A percentile compares a stretch with the other conserved stretches of the same genome.
Evolutionary conservation across 1,140 invertebrate genomes (phyloP).

Genomic region (Drosophila parvula): DNA sequence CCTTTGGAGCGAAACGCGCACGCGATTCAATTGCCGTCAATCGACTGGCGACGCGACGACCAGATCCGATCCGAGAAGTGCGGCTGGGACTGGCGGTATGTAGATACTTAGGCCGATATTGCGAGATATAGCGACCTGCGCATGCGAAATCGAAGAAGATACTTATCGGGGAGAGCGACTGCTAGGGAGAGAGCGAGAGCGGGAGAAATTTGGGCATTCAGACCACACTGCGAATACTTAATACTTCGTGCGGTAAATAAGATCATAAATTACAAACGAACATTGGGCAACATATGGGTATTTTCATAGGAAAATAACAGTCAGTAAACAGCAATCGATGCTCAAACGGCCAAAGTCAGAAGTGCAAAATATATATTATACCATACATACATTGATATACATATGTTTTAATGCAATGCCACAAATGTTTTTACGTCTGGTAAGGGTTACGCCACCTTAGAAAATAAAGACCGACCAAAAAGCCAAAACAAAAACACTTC

Average conservation of each 20-base stretch:
- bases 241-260: constrained; percentile 43
- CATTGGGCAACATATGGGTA: constrained; percentile 27
- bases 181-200: not conserved
- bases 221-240: constrained; percentile 42
- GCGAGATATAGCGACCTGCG: constrained; percentile 51
- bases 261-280: constrained; percentile 48
- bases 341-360: constrained; percentile 6
- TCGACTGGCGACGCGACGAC: constrained; percentile 54
- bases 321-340: constrained; percentile 11
- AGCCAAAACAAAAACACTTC: too few species aligned
- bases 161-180: constrained; percentile 11
- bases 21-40: constrained; percentile 69
- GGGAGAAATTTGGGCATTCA: not conserved
- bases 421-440: not conserved
- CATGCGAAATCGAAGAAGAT: constrained; percentile 62
- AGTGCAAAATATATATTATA: not conserved
- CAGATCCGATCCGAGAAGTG: constrained; percentile 48
- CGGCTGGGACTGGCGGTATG: constrained; percentile 19
- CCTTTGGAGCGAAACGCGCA: constrained; percentile 61
- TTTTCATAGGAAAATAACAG: constrained; percentile 6
- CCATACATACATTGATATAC: not conserved
- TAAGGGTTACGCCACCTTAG: not conserved
- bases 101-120: constrained; percentile 8
- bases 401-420: too few species aligned
- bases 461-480: too few species aligned